phyloP scores from a whole-genome alignment of 2,888 invertebrate species.

The Holacanthella duospinosa region DNA sequence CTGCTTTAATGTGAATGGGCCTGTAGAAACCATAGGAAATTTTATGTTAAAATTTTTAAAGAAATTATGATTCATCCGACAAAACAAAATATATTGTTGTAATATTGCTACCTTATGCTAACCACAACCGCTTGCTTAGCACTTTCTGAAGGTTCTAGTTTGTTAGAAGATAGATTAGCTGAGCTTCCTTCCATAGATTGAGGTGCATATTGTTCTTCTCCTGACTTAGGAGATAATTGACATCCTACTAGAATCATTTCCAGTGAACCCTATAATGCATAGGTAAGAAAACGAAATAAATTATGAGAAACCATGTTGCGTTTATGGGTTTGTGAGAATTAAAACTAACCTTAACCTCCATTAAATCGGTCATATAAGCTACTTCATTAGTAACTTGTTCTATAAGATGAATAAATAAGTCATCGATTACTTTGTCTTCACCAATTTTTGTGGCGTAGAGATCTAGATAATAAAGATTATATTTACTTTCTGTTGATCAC shows the following conservation, averaged over 20 bases:
- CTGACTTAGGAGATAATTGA: background rate
- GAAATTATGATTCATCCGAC: too few species aligned
- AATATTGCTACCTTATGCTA: slow-evolving; percentile 1
- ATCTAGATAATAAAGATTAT: slow-evolving; percentile 43
- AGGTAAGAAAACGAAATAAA: background rate
- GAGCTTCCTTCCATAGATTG: background rate
- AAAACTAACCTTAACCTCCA: slow-evolving; percentile 41
- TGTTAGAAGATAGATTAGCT: background rate
- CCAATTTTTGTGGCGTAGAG: slow-evolving; percentile 58
- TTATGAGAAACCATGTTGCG: background rate
- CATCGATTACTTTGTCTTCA: slow-evolving; percentile 51
- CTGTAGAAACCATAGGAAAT: too few species aligned
- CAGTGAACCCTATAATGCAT: slow-evolving; percentile 29
- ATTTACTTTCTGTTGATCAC: too few species aligned
- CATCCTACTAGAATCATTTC: slow-evolving; percentile 20
- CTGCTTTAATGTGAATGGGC: too few species aligned
- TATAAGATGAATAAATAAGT: slow-evolving; percentile 52
- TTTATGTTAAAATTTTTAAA: background rate
- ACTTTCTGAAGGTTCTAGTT: slow-evolving; percentile 7
- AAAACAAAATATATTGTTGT: too few species aligned
- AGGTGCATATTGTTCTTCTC: background rate
- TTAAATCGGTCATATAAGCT: slow-evolving; percentile 40
- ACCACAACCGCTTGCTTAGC: slow-evolving; percentile 4
- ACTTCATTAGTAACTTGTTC: slow-evolving; percentile 56
- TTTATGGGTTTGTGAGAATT: background rate